These are phyloP conservation scores for Emydocephalus ijimae DNA, from an alignment of 2,113 vertebrate genomes.

Conservation along the genomic window DNA sequence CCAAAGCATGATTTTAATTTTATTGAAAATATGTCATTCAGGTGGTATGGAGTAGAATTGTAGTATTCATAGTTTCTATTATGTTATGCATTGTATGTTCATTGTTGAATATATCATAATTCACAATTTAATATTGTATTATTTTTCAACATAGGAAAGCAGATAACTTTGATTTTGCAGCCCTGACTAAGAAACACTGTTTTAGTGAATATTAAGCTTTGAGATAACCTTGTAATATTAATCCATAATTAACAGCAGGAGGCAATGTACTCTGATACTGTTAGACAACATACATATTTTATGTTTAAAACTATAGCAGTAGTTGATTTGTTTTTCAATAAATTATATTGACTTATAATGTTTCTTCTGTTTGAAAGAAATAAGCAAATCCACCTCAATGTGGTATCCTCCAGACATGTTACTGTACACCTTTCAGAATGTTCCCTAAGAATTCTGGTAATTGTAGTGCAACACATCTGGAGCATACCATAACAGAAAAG, in stretches of 20 bases:
- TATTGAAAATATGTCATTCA: not conserved
- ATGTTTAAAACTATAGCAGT: not conserved
- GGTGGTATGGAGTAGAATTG: not conserved
- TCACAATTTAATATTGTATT: not conserved
- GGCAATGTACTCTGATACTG: not conserved
- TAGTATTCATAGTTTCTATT: not conserved
- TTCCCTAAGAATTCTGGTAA: not conserved
- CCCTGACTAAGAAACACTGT: not conserved
- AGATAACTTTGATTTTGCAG: not conserved
- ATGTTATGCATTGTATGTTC: not conserved
- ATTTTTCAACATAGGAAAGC: not conserved
- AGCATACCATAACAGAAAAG: not conserved
- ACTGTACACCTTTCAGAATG: not conserved
- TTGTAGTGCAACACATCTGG: not conserved
- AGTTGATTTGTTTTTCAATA: not conserved
- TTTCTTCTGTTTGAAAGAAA: not conserved
- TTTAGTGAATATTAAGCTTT: not conserved
- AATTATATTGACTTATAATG: not conserved
- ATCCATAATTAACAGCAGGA: not conserved
- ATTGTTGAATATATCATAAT: no score
- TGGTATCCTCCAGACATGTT: not conserved
- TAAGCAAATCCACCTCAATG: not conserved
- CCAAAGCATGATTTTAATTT: not conserved
- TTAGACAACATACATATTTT: conserved; percentile 5
- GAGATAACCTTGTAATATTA: not conserved